Evolutionary conservation across 2,888 invertebrate species (phyloP).

Genomic region (Eupithecia insigniata): DNA sequence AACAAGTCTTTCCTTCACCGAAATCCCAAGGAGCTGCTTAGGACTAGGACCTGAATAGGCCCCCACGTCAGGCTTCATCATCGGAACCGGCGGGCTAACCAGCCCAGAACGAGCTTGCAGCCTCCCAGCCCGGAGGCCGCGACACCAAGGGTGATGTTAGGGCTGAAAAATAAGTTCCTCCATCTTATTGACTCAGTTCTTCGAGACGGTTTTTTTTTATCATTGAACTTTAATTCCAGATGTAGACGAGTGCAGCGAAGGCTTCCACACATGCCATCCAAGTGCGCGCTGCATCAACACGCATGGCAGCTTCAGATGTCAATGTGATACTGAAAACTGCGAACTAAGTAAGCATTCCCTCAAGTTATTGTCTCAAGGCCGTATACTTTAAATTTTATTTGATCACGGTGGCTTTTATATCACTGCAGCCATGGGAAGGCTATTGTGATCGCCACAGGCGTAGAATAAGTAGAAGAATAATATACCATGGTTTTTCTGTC

Average conservation of each 20-base stretch:
- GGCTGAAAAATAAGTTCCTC: background rate
- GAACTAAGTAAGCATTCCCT: conserved; percentile 82
- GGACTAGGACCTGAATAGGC: no score
- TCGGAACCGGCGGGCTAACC: no score
- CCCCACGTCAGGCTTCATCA: no score
- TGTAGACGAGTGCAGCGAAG: conserved; percentile 92
- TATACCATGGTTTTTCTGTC: background rate
- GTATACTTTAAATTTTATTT: no score
- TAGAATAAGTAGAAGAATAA: no score
- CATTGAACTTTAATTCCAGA: conserved; percentile 76
- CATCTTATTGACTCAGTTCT: background rate
- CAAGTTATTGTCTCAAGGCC: background rate
- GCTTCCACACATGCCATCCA: conserved; percentile 91
- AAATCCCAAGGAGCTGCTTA: no score
- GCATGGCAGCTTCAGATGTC: conserved; percentile 91
- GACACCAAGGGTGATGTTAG: background rate
- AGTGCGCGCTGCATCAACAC: conserved; percentile 91
- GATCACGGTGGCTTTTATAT: no score
- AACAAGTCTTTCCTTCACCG: no score
- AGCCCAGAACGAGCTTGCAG: no score
- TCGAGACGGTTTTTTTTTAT: background rate
- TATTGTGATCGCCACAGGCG: no score
- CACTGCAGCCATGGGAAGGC: no score
- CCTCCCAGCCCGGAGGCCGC: no score
- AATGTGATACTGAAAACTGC: conserved; percentile 87